Base-by-base conservation (phyloP, 1,140 invertebrate genomes). In the Trichonephila clavipes region DNA sequence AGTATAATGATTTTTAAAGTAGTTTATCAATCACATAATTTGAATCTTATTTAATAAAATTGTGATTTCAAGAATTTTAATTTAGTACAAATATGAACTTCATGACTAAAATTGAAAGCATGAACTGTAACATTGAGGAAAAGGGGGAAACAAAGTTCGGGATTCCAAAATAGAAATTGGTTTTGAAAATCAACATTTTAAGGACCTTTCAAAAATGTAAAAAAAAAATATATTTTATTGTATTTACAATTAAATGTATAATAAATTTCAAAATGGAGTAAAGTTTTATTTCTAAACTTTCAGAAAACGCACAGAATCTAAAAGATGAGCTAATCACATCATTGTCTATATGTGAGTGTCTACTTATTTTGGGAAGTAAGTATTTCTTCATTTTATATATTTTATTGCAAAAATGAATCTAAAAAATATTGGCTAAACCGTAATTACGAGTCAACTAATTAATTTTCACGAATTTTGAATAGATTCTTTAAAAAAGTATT, bases 261-360 rank as follows among this genome's bases (percentile, higher is more conserved):
- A 40, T 40, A 77, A 77, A 77, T 34, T 34, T 24, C 3, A 24
- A 2, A 3, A 69, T 10, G 8, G 21, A 7, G 6, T 7, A 40
- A 34, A 18, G 16, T 40, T 14, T 40, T 19, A 5, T 77, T 69
- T 28, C 34, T 40, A 34, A 34, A 34, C 6, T 77, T 34, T 34
- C 28, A 77, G 72, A 77, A 77, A 77, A 77, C 72, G 72, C 72
- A 77, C 72, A 77, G 72, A 77, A 77, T 77, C 14, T 77, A 77
- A 77, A 77, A 24, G 72, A 16, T 77, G 24, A 34, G 28, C 34
- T 14, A 18, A 18, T 12, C 28, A 28, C 28, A 28, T 77, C 72
- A 28, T 6, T 77, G 28, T 40, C 28, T 10, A 77, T 40, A 40
- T 34, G 28, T 34, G 72, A 40, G 28, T 16, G 72, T 77, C 72